Evolutionary conservation across 1,140 invertebrate species (phyloP).

Genomic region (Microplitis mediator): DNA sequence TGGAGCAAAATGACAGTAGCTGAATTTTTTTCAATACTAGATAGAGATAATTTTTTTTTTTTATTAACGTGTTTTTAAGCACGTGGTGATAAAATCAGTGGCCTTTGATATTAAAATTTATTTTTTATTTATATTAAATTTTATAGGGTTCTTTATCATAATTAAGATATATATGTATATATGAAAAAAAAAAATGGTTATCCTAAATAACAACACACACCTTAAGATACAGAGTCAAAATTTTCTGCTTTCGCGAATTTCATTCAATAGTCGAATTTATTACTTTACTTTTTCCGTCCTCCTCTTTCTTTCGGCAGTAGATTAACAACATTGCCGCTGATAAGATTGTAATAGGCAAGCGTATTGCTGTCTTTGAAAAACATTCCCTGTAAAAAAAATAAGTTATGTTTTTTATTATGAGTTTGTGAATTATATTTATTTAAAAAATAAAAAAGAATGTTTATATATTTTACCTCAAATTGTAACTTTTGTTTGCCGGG

Average conservation of each 20-base stretch:
- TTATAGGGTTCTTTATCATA: too few relatives aligned
- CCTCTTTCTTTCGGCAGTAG: constrained; percentile 96
- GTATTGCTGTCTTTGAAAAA: constrained; percentile 98
- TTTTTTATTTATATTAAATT: too few relatives aligned
- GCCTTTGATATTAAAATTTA: too few relatives aligned
- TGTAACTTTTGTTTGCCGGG: constrained; percentile 97
- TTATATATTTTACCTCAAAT: constrained; percentile 70
- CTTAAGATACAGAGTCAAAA: not conserved
- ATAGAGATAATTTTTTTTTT: not conserved
- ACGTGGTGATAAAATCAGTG: not conserved
- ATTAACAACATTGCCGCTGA: constrained; percentile 81
- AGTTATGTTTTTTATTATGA: constrained; percentile 23
- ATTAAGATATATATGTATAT: too few relatives aligned
- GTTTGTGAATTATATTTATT: too few relatives aligned
- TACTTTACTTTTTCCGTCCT: constrained; percentile 91
- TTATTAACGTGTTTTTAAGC: not conserved
- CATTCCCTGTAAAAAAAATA: constrained; percentile 75
- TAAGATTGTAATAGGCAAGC: constrained; percentile 95
- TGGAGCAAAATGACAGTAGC: constrained; percentile 18
- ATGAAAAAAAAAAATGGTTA: too few relatives aligned
- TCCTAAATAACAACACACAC: not conserved
- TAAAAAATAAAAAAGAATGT: not conserved
- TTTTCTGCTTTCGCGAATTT: not conserved
- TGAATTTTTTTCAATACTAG: not conserved
- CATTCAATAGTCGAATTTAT: not conserved